These are phyloP conservation scores for Lasioglossum zephyrum DNA, from an alignment of 2,888 invertebrate species.

Conservation along the genomic window DNA sequence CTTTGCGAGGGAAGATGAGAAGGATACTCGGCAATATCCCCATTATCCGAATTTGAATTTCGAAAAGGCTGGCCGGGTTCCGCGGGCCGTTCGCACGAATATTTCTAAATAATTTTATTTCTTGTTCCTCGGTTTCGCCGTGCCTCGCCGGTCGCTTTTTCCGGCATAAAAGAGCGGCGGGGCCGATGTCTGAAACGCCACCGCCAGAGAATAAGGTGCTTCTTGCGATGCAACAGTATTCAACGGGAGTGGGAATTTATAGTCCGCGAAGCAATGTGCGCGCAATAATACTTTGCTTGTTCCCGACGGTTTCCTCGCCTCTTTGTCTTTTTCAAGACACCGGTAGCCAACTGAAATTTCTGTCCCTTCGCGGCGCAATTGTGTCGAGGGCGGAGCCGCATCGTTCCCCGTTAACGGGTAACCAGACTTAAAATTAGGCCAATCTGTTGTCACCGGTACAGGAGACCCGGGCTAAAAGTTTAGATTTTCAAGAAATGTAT, in stretches of 20 bases:
- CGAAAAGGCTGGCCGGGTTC: background rate
- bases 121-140: background rate
- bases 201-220: conserved; percentile 14
- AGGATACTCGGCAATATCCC: background rate
- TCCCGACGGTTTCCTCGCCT: conserved; percentile 26
- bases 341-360: conserved; percentile 22
- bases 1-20: background rate
- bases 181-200: background rate
- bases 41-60: conserved; percentile 9
- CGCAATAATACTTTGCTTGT: conserved; percentile 52
- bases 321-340: conserved; percentile 18
- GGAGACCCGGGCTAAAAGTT: too few species aligned
- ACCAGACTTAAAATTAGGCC: background rate
- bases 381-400: conserved; percentile 2
- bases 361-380: conserved; percentile 32
- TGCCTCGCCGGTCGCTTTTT: background rate
- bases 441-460: background rate
- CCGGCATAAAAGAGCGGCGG: background rate
- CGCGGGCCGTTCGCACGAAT: background rate
- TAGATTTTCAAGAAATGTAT: too few species aligned
- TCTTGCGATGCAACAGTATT: conserved; percentile 49
- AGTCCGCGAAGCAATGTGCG: conserved; percentile 20
- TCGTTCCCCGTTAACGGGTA: background rate
- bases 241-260: conserved; percentile 41
- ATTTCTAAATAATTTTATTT: conserved; percentile 16